These are phyloP conservation scores for Junco hyemalis DNA, from an alignment of 2,113 vertebrate genomes.

Conservation along the genomic window DNA sequence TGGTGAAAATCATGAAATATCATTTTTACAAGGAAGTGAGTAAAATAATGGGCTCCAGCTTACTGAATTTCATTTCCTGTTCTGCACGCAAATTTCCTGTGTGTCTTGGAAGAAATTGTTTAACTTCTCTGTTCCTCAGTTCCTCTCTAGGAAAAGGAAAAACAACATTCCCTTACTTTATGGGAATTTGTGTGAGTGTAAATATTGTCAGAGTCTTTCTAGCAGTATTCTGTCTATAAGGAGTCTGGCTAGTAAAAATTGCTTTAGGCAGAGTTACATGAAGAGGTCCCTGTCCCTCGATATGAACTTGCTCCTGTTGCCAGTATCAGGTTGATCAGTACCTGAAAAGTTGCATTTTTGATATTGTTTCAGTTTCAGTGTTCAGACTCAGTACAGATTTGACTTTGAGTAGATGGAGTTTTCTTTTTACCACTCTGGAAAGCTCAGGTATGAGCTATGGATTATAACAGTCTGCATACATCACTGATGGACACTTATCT, in stretches of 20 bases:
- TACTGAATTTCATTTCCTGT: conserved; percentile 22
- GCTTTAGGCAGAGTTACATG: neutral
- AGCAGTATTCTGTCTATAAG: neutral
- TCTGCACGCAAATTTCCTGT: neutral
- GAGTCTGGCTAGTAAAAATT: neutral
- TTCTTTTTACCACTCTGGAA: neutral
- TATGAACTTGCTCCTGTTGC: neutral
- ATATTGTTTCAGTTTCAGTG: neutral
- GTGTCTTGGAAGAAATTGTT: conserved; percentile 6
- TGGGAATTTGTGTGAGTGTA: neutral
- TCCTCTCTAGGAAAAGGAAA: neutral
- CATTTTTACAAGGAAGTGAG: conserved; percentile 14
- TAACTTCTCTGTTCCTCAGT: neutral
- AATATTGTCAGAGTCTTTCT: neutral
- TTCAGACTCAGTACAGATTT: neutral
- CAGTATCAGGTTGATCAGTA: neutral
- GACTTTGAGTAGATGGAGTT: neutral
- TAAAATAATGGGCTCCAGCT: neutral
- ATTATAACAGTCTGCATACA: neutral
- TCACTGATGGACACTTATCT: neutral
- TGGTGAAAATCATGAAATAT: neutral
- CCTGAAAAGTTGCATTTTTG: neutral
- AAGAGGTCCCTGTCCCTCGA: neutral
- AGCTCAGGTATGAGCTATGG: neutral
- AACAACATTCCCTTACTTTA: neutral